Evolutionary conservation across 1,140 invertebrate species (phyloP).

Genomic region (Branchinecta lindahli): DNA sequence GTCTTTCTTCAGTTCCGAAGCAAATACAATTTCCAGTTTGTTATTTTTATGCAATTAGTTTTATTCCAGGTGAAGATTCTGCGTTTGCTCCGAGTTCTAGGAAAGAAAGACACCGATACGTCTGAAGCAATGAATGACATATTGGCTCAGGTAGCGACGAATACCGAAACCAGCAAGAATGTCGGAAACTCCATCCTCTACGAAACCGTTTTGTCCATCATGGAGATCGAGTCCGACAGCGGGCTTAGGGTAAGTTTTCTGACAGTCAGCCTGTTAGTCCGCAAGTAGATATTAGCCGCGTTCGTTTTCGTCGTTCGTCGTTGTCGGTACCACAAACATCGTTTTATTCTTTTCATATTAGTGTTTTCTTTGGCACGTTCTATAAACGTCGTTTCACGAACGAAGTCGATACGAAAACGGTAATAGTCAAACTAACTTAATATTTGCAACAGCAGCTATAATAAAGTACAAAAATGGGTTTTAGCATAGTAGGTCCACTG

Average conservation of each 20-base stretch:
- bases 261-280: too few relatives aligned
- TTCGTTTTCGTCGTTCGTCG: too few relatives aligned
- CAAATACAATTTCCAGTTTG: not conserved
- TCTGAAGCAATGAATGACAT: conserved; percentile 99
- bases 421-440: too few relatives aligned
- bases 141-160: conserved; percentile 83
- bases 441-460: too few relatives aligned
- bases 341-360: too few relatives aligned
- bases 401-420: too few relatives aligned
- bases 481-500: too few relatives aligned
- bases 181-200: conserved; percentile 96
- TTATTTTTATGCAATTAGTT: not conserved
- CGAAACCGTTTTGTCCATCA: conserved; percentile 93
- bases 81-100: conserved; percentile 78
- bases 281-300: conserved; percentile 13
- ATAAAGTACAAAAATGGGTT: too few relatives aligned
- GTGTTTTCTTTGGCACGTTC: too few relatives aligned
- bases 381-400: too few relatives aligned
- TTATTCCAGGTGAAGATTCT: conserved; percentile 79
- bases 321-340: too few relatives aligned
- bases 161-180: conserved; percentile 95
- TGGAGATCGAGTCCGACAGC: conserved; percentile 94
- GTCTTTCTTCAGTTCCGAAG: too few relatives aligned
- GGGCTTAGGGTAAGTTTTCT: conserved; percentile 53
- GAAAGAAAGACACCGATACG: conserved; percentile 84